Base-by-base conservation (phyloP, 2,797 vertebrate species). In the Neosilurus mollespiculum region DNA sequence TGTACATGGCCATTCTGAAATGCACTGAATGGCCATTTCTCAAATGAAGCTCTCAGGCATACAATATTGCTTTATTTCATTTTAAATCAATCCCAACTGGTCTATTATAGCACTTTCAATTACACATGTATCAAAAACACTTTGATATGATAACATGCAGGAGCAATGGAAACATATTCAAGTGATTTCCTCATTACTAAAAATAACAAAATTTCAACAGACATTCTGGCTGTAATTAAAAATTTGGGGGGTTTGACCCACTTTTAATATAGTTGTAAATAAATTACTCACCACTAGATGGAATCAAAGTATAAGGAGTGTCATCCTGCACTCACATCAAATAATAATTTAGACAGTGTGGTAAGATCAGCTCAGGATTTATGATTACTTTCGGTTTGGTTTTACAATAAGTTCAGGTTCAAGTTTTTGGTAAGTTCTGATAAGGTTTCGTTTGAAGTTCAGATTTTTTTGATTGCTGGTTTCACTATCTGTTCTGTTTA, bases 201-300 rank as follows among this genome's bases (percentile, higher is more conserved):
- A 72, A 72, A 53, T 15, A 24, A 10, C 37, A 14, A n/a, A 49
- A 49, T 71, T 2, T 26, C 51, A 73, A 54, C 9, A 71, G 69
- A 5, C 67, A 70, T 67, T 67, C 34, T 20, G 43, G 24, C 12
- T 24, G 70, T 72, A 24, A 15, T 49, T 69, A 14, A 24, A 24
- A n/a, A 54, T 26, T 26, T 18, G 54, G n/a, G 12, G 9, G 12
- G 54, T 37, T 59, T 15, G 30, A 61, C 18, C 20, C 73, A 76
- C 18, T 37, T 49, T 37, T 18, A 37, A 73, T 66, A 14, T 7
- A 58, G 54, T 12, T 83, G 70, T 70, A 70, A 70, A 78, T 30
- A 64, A 49, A 53, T 34, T 34, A 61, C 22, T 43, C 24, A 83
- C 84, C 86, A 84, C 86, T 86, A 88, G 87, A 82, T 85, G 84